Evolutionary conservation across 2,888 invertebrate species (phyloP), one percentile per base, ranked within the genome.

Genomic region (Micoletzkya japonica): DNA sequence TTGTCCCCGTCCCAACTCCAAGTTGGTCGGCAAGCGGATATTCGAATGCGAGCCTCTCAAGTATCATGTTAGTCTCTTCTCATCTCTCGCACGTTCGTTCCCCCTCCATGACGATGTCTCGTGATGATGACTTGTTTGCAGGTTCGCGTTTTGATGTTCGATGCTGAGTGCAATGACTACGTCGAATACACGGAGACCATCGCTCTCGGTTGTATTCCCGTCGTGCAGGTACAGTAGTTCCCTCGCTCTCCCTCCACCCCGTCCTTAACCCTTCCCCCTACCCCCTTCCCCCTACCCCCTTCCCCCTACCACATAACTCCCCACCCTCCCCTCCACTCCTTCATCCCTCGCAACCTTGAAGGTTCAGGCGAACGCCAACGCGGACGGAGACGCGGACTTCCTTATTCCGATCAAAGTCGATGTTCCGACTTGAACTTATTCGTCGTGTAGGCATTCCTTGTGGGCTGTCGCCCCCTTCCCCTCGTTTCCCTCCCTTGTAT

Each of bases 41-140:
- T 84, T 84, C 64, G 83, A 84, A 64, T 84, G 84, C 74, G 84
- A 84, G 54, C 82, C 81, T 49, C 76, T 84, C 28, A 76, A 80
- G 63, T 84, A 83, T 78, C 80, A 83, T 72, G 78, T 78, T 20
- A 60, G 69, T 14, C 10, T 24, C 30, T 6, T 14, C 24, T 24
- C n/a, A 24, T 63, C 17, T 20, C 66, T 26, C 28, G n/a, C n/a
- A n/a, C n/a, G n/a, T n/a, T n/a, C n/a, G n/a, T n/a, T n/a, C n/a
- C n/a, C n/a, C n/a, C n/a, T n/a, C n/a, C n/a, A n/a, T n/a, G n/a
- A n/a, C n/a, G n/a, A n/a, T n/a, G n/a, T n/a, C n/a, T n/a, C n/a
- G 2, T 4, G 10, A 44, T 28, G 7, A 4, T 1, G 3, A 44
- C 7, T n/a, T 57, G 10, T 24, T 70, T 67, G 20, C 37, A 75